These are phyloP conservation scores for Tenthredo livida DNA, from an alignment of 2,888 invertebrate species.

Conservation along the genomic window DNA sequence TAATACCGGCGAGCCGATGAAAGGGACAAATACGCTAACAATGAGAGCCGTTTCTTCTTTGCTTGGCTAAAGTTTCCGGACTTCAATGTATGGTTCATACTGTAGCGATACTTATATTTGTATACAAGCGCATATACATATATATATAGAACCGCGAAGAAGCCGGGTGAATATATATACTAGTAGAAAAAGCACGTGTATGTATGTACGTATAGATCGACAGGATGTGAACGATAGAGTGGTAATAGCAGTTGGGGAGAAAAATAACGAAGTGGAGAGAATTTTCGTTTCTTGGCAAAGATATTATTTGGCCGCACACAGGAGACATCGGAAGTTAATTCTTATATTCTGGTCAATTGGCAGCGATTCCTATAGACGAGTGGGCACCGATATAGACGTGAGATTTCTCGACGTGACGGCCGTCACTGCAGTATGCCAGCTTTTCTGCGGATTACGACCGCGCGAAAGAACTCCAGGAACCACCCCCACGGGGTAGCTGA, in stretches of 20 bases:
- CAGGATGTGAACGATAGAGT: not conserved
- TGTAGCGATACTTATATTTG: not conserved
- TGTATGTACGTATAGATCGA: not conserved
- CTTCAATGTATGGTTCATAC: not conserved
- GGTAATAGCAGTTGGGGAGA: not conserved
- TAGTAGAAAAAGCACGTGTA: not conserved
- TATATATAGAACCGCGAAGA: not conserved
- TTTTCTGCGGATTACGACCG: not conserved
- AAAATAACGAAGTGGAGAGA: not conserved
- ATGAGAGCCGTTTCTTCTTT: conserved; percentile 26
- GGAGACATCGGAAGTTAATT: not conserved
- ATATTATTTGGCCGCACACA: not conserved
- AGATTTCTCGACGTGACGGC: not conserved
- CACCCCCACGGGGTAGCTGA: not conserved
- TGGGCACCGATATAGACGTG: not conserved
- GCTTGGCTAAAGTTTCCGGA: not conserved
- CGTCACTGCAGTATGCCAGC: not conserved
- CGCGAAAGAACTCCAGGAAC: conserved; percentile 1
- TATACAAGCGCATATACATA: not conserved
- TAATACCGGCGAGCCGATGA: conserved; percentile 13
- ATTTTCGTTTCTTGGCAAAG: not conserved
- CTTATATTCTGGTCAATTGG: not conserved
- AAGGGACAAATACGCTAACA: conserved; percentile 7
- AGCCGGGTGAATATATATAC: not conserved
- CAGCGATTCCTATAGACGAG: not conserved